phyloP scores from a whole-genome alignment of 2,113 vertebrate genomes.

The Hypomesus transpacificus region DNA sequence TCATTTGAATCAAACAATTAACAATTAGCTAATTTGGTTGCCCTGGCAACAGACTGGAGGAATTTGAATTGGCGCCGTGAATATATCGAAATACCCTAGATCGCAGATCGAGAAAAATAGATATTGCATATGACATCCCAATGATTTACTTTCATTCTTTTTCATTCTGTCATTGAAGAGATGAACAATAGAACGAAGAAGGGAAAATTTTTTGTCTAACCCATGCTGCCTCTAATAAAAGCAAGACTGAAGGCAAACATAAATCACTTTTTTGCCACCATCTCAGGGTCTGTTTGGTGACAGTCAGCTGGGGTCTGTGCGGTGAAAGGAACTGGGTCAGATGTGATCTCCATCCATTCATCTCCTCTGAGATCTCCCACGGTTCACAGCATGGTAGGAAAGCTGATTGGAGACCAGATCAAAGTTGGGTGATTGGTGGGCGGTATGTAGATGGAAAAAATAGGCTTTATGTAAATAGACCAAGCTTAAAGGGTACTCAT shows the following conservation, averaged over 20 bases:
- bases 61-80: not conserved
- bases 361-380: slow-evolving; percentile 22
- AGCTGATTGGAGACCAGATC: slow-evolving; percentile 24
- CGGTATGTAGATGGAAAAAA: not conserved
- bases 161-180: no score
- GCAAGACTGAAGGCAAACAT: not conserved
- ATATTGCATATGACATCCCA: no score
- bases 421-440: slow-evolving; percentile 18
- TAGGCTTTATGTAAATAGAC: slow-evolving; percentile 12
- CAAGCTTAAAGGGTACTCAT: not conserved
- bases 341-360: not conserved
- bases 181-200: no score
- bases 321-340: slow-evolving; percentile 10
- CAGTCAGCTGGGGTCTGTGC: slow-evolving; percentile 3
- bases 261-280: slow-evolving; percentile 5
- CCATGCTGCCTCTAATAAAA: no score
- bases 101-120: no score
- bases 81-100: not conserved
- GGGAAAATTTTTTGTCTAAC: no score
- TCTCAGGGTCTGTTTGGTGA: not conserved
- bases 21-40: not conserved
- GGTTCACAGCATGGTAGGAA: not conserved
- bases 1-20: not conserved
- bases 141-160: no score
- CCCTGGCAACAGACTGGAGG: not conserved